Conservation (phyloP, 2,113 vertebrate genomes). For the Spermophilus dauricus region DNA sequence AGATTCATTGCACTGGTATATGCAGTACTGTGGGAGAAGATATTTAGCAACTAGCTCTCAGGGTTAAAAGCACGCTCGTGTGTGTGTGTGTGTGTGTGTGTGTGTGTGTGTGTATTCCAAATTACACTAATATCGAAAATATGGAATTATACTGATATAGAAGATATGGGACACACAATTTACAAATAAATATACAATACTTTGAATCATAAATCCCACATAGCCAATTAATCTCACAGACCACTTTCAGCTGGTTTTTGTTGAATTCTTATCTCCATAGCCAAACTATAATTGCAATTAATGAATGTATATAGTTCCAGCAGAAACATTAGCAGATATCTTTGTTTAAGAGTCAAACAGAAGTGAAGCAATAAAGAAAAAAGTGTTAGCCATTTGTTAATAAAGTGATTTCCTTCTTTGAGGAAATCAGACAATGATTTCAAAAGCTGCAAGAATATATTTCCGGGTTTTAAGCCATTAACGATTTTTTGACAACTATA, state of each 20-base stretch:
- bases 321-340: background rate
- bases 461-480: background rate
- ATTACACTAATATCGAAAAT: background rate
- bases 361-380: background rate
- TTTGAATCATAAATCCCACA: background rate
- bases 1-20: rapidly evolving
- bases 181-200: background rate
- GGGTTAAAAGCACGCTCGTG: background rate
- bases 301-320: background rate
- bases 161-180: background rate
- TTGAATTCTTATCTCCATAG: background rate
- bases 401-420: background rate
- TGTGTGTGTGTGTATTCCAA: background rate
- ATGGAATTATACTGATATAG: background rate
- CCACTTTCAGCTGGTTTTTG: background rate
- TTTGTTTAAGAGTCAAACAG: background rate
- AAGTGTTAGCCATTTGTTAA: background rate
- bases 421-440: background rate
- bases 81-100: background rate
- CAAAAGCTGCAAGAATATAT: background rate
- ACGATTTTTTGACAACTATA: background rate
- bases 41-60: background rate
- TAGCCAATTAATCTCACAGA: background rate
- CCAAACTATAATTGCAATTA: background rate
- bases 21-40: background rate